Evolutionary conservation across 2,113 vertebrate species (phyloP).

Genomic region (Zeus faber): DNA sequence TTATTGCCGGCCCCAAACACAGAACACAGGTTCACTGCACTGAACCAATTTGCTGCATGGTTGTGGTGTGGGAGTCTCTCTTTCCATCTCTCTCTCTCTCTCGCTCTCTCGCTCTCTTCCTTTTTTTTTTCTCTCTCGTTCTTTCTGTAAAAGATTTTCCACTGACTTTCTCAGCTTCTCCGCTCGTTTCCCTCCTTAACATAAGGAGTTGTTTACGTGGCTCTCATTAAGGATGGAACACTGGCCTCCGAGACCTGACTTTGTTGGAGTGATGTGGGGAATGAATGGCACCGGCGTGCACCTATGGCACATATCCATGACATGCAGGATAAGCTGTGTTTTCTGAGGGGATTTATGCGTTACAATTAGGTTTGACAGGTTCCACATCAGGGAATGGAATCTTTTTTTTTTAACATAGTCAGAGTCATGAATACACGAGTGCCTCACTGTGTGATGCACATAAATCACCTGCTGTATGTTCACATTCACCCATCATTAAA

Average conservation of each 20-base stretch:
- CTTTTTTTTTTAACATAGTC: neutral
- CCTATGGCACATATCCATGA: conserved; percentile 23
- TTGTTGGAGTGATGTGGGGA: conserved; percentile 29
- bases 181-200: conserved; percentile 23
- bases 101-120: conserved; percentile 13
- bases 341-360: conserved; percentile 1
- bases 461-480: no score
- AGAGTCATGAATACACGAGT: no score
- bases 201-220: conserved; percentile 58
- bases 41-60: conserved; percentile 65
- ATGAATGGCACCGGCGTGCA: conserved; percentile 35
- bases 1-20: conserved; percentile 47
- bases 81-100: conserved; percentile 5
- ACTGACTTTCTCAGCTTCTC: neutral
- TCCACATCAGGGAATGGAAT: conserved; percentile 15
- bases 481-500: no score
- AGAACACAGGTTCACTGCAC: conserved; percentile 55
- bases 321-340: conserved; percentile 1
- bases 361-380: conserved; percentile 12
- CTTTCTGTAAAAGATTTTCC: neutral
- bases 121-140: conserved; percentile 13
- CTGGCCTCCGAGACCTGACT: conserved; percentile 30
- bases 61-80: conserved; percentile 41
- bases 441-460: no score
- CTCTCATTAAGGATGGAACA: conserved; percentile 46